Conservation (phyloP, 2,797 vertebrate species). For the Allochrocebus solatus region DNA sequence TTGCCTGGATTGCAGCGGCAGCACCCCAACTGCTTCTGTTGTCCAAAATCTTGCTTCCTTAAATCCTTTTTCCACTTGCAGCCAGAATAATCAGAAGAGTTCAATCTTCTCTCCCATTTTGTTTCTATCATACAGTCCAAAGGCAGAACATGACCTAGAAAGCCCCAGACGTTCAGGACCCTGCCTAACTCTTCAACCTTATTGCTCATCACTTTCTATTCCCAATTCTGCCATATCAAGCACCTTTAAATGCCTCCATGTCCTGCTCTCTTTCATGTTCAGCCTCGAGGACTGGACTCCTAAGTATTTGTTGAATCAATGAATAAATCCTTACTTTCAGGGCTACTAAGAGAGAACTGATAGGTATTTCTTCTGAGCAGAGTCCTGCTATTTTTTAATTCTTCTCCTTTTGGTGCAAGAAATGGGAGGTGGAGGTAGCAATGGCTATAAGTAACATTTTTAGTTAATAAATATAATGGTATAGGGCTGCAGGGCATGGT, state of each 20-base stretch:
- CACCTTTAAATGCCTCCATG: neutral
- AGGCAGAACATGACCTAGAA: neutral
- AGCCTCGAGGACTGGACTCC: neutral
- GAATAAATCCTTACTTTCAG: neutral
- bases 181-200: neutral
- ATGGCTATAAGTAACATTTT: neutral
- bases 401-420: neutral
- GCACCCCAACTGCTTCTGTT: accelerated
- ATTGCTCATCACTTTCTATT: neutral
- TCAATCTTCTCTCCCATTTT: neutral
- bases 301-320: neutral
- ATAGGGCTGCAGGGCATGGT: neutral
- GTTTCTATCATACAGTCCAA: neutral
- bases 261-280: neutral
- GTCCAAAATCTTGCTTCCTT: neutral
- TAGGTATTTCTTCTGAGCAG: neutral
- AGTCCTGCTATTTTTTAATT: neutral
- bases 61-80: neutral
- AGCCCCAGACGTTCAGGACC: neutral
- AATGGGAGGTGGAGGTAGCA: neutral
- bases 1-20: neutral
- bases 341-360: neutral
- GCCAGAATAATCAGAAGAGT: neutral
- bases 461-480: neutral
- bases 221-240: neutral